These are phyloP conservation scores for Hippoglossus stenolepis DNA, from an alignment of 2,113 vertebrate genomes.

Conservation along the genomic window DNA sequence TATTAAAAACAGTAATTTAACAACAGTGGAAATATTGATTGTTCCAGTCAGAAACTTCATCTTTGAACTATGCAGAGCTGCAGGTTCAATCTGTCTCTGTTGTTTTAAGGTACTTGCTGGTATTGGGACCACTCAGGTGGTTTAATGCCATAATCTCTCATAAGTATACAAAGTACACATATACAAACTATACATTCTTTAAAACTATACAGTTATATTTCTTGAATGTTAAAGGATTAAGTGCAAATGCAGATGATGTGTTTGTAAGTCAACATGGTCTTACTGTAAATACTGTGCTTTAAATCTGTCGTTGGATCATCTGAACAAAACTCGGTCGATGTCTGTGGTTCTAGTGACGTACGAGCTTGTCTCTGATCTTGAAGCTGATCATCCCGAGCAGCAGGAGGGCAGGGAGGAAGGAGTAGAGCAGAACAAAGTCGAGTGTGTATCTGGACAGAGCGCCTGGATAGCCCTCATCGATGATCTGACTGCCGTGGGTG, in stretches of 20 bases:
- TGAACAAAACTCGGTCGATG: not conserved
- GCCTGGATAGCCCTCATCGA: slow-evolving; percentile 87
- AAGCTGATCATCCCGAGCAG: slow-evolving; percentile 88
- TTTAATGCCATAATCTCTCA: not conserved
- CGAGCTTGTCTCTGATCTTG: slow-evolving; percentile 88
- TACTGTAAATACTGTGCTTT: no score
- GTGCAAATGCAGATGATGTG: not conserved
- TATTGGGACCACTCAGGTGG: not conserved
- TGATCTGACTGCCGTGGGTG: slow-evolving; percentile 83
- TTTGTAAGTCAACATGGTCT: not conserved
- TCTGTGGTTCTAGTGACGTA: slow-evolving; percentile 75
- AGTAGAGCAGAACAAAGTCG: slow-evolving; percentile 90
- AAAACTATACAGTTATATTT: not conserved
- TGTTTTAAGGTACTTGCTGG: not conserved
- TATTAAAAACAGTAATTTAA: slow-evolving; percentile 1
- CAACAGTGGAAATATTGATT: slow-evolving; percentile 5
- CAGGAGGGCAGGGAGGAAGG: slow-evolving; percentile 89
- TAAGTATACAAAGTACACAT: not conserved
- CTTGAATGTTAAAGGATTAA: not conserved
- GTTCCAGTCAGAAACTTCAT: not conserved
- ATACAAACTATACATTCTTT: not conserved
- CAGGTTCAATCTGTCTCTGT: not conserved
- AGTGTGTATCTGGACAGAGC: slow-evolving; percentile 85
- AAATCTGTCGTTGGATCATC: not conserved
- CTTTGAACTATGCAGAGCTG: not conserved